These are phyloP conservation scores for Dryobota labecula DNA, from an alignment of 2,888 invertebrate genomes.

Conservation along the genomic window DNA sequence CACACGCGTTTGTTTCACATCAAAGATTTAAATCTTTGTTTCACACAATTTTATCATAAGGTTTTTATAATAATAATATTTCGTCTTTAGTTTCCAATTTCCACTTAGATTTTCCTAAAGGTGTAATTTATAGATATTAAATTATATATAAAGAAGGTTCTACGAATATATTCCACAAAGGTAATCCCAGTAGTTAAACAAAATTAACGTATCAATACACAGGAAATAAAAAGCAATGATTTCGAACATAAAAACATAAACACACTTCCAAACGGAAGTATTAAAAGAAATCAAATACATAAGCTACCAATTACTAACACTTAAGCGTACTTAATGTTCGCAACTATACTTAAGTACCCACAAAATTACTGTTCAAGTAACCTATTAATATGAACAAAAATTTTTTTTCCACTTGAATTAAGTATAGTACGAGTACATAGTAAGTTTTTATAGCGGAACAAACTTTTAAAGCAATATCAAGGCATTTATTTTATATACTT, in stretches of 20 bases:
- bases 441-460: not conserved
- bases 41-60: not conserved
- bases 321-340: conserved; percentile 33
- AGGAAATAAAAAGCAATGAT: conserved; percentile 28
- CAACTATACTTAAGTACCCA: conserved; percentile 28
- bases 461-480: not conserved
- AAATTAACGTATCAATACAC: conserved; percentile 3
- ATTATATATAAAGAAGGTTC: not conserved
- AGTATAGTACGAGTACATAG: too few species aligned
- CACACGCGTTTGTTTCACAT: too few species aligned
- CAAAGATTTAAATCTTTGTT: too few species aligned
- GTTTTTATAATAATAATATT: not conserved
- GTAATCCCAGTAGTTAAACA: not conserved
- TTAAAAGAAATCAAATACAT: conserved; percentile 9
- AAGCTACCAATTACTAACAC: conserved; percentile 44
- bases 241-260: conserved; percentile 12
- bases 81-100: too few species aligned
- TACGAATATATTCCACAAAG: not conserved
- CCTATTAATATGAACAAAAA: conserved; percentile 6
- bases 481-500: not conserved
- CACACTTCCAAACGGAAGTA: conserved; percentile 27
- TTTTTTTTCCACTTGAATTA: not conserved
- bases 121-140: not conserved
- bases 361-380: conserved; percentile 21
- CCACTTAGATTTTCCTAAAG: not conserved